A percentile compares a stretch with the other conserved stretches of the same genome.
Evolutionary conservation across 2,888 invertebrate species (phyloP).

Genomic region (Sphaerophoria rueppellii): DNA sequence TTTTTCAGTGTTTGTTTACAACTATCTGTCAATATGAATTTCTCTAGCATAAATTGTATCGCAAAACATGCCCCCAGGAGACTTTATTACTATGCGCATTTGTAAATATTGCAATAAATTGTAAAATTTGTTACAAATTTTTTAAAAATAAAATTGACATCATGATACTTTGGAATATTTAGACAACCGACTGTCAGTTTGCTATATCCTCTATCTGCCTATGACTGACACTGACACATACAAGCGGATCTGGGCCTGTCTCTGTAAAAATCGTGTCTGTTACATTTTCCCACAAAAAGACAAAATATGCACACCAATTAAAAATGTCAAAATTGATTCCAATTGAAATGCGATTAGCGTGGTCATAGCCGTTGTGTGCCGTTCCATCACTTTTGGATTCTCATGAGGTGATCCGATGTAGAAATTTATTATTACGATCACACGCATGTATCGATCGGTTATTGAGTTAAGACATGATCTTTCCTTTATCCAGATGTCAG

Average conservation of each 20-base stretch:
- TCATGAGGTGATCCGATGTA: constrained; percentile 16
- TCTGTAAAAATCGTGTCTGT: background rate
- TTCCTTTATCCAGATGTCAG: constrained; percentile 74
- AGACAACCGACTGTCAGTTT: constrained; percentile 17
- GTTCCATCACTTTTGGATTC: constrained; percentile 16
- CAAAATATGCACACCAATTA: constrained; percentile 7
- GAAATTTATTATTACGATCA: constrained; percentile 37
- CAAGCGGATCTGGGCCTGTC: constrained; percentile 29
- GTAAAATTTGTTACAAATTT: constrained; percentile 52
- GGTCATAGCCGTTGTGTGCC: constrained; percentile 25
- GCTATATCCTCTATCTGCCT: background rate
- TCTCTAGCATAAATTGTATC: constrained; percentile 53
- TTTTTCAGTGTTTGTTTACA: constrained; percentile 60
- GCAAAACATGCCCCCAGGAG: constrained; percentile 45
- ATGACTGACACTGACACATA: constrained; percentile 15
- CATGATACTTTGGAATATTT: constrained; percentile 19
- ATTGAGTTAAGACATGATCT: constrained; percentile 75
- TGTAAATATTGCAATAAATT: constrained; percentile 51
- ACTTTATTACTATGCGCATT: constrained; percentile 65
- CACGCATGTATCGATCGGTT: constrained; percentile 23
- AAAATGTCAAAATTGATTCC: constrained; percentile 44
- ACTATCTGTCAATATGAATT: constrained; percentile 54
- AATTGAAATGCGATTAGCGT: constrained; percentile 23
- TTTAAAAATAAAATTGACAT: constrained; percentile 67
- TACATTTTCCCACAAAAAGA: constrained; percentile 8